Base-by-base conservation (phyloP, 2,113 vertebrate species). In the Nesoenas mayeri region DNA sequence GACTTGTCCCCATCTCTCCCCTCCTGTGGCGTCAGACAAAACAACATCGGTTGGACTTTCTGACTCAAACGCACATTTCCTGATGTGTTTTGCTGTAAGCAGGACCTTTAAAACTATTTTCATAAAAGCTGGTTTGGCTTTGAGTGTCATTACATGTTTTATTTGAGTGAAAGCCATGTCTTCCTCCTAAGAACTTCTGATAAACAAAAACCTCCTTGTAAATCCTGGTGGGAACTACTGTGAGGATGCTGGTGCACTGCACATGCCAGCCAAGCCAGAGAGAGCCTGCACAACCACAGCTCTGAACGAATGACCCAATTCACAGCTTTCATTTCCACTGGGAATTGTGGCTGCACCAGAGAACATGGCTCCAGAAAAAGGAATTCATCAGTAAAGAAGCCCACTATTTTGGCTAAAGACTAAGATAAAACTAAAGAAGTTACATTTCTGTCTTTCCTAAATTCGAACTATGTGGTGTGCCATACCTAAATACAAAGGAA, bases 401-500 rank as follows among this genome's bases (percentile, higher is more conserved):
- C 0, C 32, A 48, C 53, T 67, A 24, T 17, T 84, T 18, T 22
- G 17, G 22, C 11, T 91, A 74, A 86, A 62, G 42, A 65, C n/a
- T 34, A 69, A 87, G 44, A 36, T 18, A 73, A 96, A 96, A 92
- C 58, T 15, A 79, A 26, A 85, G 11, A 12, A 51, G 75, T 95
- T 92, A 9, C 70, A 53, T 86, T 61, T 69, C 70, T 73, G 14
- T 50, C 67, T 94, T 88, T 89, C 54, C 89, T 82, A 75, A 85
- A 73, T 64, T 92, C 81, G 86, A 95, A 93, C 93, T 90, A 85
- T 10, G 42, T 16, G 15, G 26, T 79, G 51, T 65, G 26, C 32
- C 10, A 16, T 36, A 60, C 29, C 36, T 8, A 95, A 79, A 96
- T 75, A 70, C 21, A 92, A 90, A 93, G 66, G 28, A 94, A 93